phyloP scores from a whole-genome alignment of 2,797 vertebrate genomes.

The Sebastes iracundus region DNA sequence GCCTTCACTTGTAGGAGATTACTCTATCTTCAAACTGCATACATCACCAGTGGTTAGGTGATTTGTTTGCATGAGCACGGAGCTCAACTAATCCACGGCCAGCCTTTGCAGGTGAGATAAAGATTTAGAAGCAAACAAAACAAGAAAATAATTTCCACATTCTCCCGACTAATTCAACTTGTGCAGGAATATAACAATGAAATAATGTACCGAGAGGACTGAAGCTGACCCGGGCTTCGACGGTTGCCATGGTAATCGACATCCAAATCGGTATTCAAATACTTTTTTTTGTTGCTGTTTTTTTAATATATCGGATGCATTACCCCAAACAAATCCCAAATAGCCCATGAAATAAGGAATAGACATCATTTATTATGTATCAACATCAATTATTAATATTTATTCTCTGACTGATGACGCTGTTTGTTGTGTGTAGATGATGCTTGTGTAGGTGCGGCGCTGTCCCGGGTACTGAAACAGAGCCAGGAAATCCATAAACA shows the following conservation, averaged over 20 bases:
- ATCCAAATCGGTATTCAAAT: background rate
- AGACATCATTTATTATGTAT: background rate
- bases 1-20: conserved; percentile 19
- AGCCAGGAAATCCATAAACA: background rate
- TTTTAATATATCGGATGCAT: background rate
- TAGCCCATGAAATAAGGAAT: background rate
- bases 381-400: background rate
- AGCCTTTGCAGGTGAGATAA: conserved; percentile 50
- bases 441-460: background rate
- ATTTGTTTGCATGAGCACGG: conserved; percentile 19
- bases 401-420: background rate
- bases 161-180: background rate
- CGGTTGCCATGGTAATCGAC: background rate
- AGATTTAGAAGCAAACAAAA: background rate
- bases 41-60: conserved; percentile 22
- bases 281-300: background rate
- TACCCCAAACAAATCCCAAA: background rate
- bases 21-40: conserved; percentile 47
- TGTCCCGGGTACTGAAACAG: background rate
- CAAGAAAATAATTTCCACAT: background rate
- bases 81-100: conserved; percentile 53
- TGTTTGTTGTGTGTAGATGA: background rate
- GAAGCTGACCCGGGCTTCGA: background rate
- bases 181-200: background rate
- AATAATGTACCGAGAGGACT: background rate